These are phyloP conservation scores for Catalaphyllia jardinei DNA, from an alignment of 64 coral and sea anemone genomes.

Conservation along the genomic window DNA sequence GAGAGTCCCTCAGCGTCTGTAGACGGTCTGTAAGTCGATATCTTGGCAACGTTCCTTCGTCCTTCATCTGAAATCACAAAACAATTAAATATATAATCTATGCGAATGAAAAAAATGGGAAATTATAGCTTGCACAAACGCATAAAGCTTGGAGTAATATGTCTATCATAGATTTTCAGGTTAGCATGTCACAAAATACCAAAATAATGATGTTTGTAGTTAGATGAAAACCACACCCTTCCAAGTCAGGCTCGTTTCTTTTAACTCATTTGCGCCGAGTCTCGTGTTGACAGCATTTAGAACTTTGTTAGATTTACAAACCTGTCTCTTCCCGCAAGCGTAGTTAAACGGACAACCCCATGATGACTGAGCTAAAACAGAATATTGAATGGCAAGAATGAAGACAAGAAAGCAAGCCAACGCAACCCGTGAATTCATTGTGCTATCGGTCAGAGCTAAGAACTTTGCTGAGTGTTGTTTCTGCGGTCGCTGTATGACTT, in stretches of 20 bases:
- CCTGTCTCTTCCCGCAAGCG: not conserved
- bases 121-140: too few relatives aligned
- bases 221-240: too few relatives aligned
- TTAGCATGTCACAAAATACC: too few relatives aligned
- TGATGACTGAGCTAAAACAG: not conserved
- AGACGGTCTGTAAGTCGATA: not conserved
- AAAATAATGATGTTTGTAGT: too few relatives aligned
- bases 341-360: not conserved
- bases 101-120: not conserved
- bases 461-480: not conserved
- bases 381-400: not conserved
- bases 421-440: not conserved
- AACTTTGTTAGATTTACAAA: not conserved
- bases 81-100: not conserved
- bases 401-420: not conserved
- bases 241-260: too few relatives aligned
- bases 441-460: not conserved
- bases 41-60: not conserved
- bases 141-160: too few relatives aligned
- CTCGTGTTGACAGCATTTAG: too few relatives aligned
- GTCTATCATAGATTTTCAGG: too few relatives aligned
- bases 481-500: not conserved
- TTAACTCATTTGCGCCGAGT: too few relatives aligned
- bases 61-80: not conserved
- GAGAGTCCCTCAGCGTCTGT: not conserved